Evolutionary conservation across 2,797 vertebrate genomes (phyloP).

Genomic region (Peromyscus eremicus): DNA sequence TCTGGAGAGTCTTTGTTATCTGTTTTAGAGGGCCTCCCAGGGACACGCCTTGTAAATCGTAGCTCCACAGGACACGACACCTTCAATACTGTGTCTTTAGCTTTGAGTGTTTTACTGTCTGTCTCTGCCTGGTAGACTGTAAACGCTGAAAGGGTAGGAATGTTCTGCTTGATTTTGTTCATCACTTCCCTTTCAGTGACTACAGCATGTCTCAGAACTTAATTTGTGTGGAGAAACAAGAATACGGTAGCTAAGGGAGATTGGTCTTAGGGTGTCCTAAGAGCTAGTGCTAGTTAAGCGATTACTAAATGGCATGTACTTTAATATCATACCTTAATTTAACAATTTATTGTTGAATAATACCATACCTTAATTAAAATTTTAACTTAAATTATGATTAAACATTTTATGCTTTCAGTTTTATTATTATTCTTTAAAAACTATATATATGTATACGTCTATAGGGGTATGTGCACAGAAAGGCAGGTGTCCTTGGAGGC

Average conservation of each 20-base stretch:
- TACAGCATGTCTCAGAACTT: background rate
- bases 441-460: no score
- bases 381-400: background rate
- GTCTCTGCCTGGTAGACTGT: background rate
- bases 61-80: background rate
- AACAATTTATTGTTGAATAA: background rate
- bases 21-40: background rate
- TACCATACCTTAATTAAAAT: background rate
- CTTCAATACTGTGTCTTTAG: background rate
- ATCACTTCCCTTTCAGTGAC: background rate
- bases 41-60: background rate
- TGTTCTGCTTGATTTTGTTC: conserved; percentile 8
- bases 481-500: background rate
- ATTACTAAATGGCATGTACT: background rate
- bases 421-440: background rate
- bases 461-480: background rate
- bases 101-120: background rate
- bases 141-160: background rate
- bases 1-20: conserved; percentile 5
- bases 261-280: background rate
- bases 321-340: background rate
- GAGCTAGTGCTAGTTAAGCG: background rate
- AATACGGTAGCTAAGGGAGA: background rate
- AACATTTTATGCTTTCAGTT: background rate
- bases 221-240: background rate